phyloP scores from a whole-genome alignment of 2,113 vertebrate species.

The Rattus rattus region DNA sequence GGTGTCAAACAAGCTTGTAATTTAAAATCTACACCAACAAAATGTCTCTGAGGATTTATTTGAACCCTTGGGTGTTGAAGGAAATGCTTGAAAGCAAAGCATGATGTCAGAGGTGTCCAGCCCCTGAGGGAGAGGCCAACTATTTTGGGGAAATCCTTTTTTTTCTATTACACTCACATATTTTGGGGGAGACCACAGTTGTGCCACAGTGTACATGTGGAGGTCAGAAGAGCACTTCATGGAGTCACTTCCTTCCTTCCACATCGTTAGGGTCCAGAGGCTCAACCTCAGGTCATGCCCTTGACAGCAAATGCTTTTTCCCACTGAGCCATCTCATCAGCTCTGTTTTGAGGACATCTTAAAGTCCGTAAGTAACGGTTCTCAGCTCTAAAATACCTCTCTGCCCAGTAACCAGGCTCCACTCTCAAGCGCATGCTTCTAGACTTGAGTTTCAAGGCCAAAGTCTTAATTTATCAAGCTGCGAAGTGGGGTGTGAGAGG shows the following conservation, averaged over 20 bases:
- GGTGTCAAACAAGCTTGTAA: constrained; percentile 84
- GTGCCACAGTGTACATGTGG: neutral
- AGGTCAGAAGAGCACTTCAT: neutral
- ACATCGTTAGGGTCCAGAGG: neutral
- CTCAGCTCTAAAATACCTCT: neutral
- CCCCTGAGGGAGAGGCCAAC: neutral
- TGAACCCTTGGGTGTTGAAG: constrained; percentile 65
- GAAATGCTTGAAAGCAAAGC: constrained; percentile 44
- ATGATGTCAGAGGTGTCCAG: neutral
- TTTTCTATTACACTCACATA: neutral
- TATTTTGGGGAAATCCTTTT: neutral
- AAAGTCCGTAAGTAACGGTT: neutral
- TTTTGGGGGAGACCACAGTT: neutral
- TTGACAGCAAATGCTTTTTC: neutral
- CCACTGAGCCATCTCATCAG: neutral
- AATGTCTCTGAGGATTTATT: constrained; percentile 81
- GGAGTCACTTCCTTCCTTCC: neutral
- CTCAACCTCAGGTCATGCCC: too few species aligned
- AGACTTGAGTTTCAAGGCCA: neutral
- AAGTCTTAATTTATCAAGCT: neutral
- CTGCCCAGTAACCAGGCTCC: neutral
- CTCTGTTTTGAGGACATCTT: neutral
- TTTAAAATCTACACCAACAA: constrained; percentile 83
- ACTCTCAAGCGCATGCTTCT: constrained; percentile 23
- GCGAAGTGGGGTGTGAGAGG: neutral